phyloP scores from a whole-genome alignment of 64 coral and sea anemone genomes.

The Actinia tenebrosa region DNA sequence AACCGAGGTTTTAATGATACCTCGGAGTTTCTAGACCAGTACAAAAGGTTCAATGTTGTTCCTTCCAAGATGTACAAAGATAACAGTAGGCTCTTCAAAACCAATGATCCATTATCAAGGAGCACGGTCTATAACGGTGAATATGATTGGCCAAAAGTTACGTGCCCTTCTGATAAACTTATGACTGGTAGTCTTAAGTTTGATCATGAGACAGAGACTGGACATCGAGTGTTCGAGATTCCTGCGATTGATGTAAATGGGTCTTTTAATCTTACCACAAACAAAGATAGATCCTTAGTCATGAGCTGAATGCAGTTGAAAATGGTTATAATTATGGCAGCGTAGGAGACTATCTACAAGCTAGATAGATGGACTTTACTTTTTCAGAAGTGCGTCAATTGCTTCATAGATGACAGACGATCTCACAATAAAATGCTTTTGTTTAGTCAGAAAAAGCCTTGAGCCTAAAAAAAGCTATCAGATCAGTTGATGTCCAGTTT shows the following conservation, averaged over 20 bases:
- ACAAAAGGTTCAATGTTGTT: conserved; percentile 82
- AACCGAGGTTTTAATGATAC: conserved; percentile 39
- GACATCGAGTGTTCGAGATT: conserved; percentile 60
- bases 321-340: too few relatives aligned
- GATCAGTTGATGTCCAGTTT: too few relatives aligned
- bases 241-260: conserved; percentile 15
- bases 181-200: conserved; percentile 42
- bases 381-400: too few relatives aligned
- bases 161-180: conserved; percentile 57
- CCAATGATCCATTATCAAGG: conserved; percentile 39
- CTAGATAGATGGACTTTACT: too few relatives aligned
- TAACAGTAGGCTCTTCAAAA: conserved; percentile 86
- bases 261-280: neutral
- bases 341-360: too few relatives aligned
- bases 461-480: too few relatives aligned
- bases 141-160: conserved; percentile 56
- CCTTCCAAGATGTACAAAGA: conserved; percentile 81
- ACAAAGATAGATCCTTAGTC: conserved; percentile 15
- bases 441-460: too few relatives aligned
- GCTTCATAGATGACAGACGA: too few relatives aligned
- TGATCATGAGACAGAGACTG: conserved; percentile 79
- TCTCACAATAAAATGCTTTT: too few relatives aligned
- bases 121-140: conserved; percentile 70
- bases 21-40: conserved; percentile 82
- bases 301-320: neutral